Conservation (phyloP, 2,113 vertebrate genomes). For the Solea senegalensis region DNA sequence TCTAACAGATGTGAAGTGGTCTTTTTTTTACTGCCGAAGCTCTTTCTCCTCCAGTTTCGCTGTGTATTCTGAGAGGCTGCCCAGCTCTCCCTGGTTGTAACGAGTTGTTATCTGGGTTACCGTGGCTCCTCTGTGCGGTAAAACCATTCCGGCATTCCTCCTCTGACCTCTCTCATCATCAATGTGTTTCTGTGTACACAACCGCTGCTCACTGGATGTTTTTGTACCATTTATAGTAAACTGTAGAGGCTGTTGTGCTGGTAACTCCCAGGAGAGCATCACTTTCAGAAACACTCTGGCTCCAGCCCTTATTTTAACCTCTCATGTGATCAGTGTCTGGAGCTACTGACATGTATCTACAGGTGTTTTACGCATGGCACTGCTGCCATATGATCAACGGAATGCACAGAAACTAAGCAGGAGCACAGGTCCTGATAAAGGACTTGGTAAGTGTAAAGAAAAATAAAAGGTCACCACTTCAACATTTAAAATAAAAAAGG, state of each 20-base stretch:
- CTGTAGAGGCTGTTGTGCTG: not conserved
- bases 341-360: not conserved
- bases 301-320: not conserved
- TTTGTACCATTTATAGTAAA: not conserved
- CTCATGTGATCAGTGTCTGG: not conserved
- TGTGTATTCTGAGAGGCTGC: not conserved
- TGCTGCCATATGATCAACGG: too few species aligned
- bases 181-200: not conserved
- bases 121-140: not conserved
- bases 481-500: too few species aligned
- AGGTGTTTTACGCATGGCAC: not conserved
- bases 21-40: too few species aligned
- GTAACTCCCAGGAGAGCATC: not conserved
- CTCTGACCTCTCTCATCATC: slow-evolving; percentile 1
- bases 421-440: too few species aligned
- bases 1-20: too few species aligned
- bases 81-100: not conserved
- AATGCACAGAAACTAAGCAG: too few species aligned
- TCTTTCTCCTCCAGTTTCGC: too few species aligned
- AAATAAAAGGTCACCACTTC: too few species aligned
- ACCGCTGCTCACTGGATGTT: not conserved
- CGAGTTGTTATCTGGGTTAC: not conserved
- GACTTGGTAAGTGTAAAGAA: too few species aligned
- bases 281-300: not conserved
- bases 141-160: not conserved